phyloP scores from a whole-genome alignment of 2,797 vertebrate genomes.

The Melanotaenia parkinsoni region DNA sequence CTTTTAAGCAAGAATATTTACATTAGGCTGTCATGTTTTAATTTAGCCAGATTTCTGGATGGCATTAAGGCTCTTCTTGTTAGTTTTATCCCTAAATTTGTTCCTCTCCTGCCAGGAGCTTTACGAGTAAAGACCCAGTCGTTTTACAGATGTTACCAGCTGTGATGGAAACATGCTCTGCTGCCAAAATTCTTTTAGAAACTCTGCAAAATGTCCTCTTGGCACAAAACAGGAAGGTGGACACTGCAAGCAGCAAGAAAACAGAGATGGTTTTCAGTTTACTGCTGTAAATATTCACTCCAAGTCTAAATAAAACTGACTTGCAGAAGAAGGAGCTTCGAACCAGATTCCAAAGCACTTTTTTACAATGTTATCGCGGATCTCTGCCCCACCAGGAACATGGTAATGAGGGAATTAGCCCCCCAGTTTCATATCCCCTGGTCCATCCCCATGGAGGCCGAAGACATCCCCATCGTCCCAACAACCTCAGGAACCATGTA shows the following conservation, averaged over 20 bases:
- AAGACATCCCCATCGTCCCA: conserved; percentile 98
- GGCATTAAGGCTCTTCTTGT: background rate
- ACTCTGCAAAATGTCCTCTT: background rate
- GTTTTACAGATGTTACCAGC: conserved; percentile 11
- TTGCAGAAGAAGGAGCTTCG: background rate
- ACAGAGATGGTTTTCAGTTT: background rate
- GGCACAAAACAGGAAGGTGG: background rate
- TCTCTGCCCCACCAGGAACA: conserved; percentile 85
- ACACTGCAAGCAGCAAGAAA: background rate
- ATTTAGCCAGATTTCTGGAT: background rate
- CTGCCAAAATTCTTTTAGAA: background rate
- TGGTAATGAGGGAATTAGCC: conserved; percentile 97
- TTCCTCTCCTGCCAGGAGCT: conserved; percentile 4
- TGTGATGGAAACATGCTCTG: background rate
- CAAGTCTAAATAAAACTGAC: background rate
- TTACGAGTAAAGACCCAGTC: background rate
- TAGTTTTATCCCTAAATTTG: conserved; percentile 5
- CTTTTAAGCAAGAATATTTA: background rate
- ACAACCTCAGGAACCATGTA: conserved; percentile 98
- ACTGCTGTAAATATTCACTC: background rate
- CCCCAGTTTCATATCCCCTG: conserved; percentile 98
- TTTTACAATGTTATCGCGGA: background rate
- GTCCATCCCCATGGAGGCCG: conserved; percentile 97
- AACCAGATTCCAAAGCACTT: background rate
- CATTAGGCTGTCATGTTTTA: conserved; percentile 7